Percentiles rank a stretch among this genome's conserved stretches.
These are phyloP conservation scores for Brachymystax lenok DNA, from an alignment of 2,797 vertebrate species.

Conservation along the genomic window DNA sequence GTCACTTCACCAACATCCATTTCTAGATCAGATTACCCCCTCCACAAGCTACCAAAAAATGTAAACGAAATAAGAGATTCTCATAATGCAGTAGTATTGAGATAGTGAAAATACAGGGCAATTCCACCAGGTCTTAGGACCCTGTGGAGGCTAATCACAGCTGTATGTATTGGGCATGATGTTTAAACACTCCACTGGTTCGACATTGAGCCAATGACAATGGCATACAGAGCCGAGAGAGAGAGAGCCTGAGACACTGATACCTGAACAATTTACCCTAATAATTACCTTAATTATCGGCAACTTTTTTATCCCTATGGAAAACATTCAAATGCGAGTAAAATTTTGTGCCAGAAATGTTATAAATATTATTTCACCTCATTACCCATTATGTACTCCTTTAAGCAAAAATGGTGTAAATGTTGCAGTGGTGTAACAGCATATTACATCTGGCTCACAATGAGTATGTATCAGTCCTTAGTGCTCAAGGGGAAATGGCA, in stretches of 20 bases:
- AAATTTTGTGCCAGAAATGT: not conserved
- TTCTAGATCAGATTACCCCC: constrained; percentile 9
- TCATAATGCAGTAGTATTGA: not conserved
- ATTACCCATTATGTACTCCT: not conserved
- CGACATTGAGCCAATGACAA: constrained; percentile 49
- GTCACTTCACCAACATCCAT: not conserved
- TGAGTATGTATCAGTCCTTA: not conserved
- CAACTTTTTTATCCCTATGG: too few relatives aligned
- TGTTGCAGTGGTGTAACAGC: not conserved
- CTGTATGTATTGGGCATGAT: constrained; percentile 25
- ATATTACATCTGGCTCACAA: not conserved
- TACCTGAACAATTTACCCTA: not conserved
- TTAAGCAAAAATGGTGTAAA: not conserved
- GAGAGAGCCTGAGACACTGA: not conserved
- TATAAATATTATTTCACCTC: not conserved
- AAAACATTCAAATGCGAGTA: too few relatives aligned
- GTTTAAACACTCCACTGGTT: constrained; percentile 37
- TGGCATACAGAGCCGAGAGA: constrained; percentile 7
- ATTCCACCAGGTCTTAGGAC: constrained; percentile 40
- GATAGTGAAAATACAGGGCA: constrained; percentile 26
- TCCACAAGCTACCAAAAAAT: too few relatives aligned
- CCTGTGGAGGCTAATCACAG: constrained; percentile 18
- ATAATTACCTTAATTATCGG: too few relatives aligned
- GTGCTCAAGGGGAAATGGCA: not conserved
- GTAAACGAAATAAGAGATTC: not conserved